Evolutionary conservation across 2,888 invertebrate species (phyloP).

Genomic region (Adineta ricciae): DNA sequence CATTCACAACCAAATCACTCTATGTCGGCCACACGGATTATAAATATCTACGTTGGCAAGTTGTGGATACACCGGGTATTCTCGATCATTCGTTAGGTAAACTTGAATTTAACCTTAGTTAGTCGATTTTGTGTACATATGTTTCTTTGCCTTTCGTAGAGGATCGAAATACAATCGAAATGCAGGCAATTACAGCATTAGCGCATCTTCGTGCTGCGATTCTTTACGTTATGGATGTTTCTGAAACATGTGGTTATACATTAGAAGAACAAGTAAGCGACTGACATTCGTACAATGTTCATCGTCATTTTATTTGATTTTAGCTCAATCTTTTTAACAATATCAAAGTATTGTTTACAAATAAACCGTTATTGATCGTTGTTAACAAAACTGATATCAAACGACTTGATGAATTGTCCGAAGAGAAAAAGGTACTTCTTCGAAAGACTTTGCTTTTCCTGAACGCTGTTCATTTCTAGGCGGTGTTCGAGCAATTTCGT

Average conservation of each 20-base stretch:
- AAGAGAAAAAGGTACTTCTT: conserved; percentile 59
- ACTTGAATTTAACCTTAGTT: not conserved
- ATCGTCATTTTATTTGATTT: not conserved
- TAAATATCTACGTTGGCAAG: conserved; percentile 93
- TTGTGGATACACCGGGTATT: conserved; percentile 43
- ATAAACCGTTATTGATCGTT: conserved; percentile 85
- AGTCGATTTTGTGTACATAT: accelerated
- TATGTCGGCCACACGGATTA: conserved; percentile 98
- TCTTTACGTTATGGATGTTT: conserved; percentile 82
- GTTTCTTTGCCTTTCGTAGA: conserved; percentile 53
- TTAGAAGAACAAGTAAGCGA: conserved; percentile 71
- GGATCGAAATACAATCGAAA: conserved; percentile 70
- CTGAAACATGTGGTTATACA: conserved; percentile 91
- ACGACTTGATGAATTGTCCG: conserved; percentile 65
- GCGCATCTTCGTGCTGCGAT: conserved; percentile 89
- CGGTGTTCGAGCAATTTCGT: conserved; percentile 55
- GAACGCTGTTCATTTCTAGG: not conserved
- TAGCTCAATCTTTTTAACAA: conserved; percentile 49
- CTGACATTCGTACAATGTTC: too few species aligned
- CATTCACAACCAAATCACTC: conserved; percentile 94
- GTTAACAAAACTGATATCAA: conserved; percentile 79
- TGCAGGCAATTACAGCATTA: conserved; percentile 95
- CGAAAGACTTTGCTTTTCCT: too few species aligned
- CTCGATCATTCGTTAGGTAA: conserved; percentile 33
- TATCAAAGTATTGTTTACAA: conserved; percentile 72